phyloP scores from a whole-genome alignment of 2,888 invertebrate genomes.

The Phortica magna region DNA sequence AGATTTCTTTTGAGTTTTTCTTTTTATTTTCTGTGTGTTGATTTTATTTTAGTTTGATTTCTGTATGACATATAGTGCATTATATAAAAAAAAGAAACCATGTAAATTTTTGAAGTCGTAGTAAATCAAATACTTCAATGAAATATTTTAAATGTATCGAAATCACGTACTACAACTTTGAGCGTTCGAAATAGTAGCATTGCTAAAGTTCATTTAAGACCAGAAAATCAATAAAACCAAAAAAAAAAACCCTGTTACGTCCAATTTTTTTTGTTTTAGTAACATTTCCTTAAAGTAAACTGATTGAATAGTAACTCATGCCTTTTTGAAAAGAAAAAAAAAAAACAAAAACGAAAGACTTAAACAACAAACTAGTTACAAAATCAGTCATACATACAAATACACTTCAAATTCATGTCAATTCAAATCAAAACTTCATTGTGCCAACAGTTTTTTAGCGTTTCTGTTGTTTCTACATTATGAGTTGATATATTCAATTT shows the following conservation, averaged over 20 bases:
- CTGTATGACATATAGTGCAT: background rate
- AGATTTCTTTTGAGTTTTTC: background rate
- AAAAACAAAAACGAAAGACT: background rate
- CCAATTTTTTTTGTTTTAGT: conserved; percentile 4
- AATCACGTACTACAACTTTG: background rate
- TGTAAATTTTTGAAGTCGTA: conserved; percentile 1
- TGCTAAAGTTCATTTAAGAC: background rate
- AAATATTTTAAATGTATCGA: background rate
- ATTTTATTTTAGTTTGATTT: background rate
- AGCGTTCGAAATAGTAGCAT: conserved; percentile 16
- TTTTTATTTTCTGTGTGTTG: background rate
- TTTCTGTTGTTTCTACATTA: conserved; percentile 35
- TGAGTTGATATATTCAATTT: conserved; percentile 36
- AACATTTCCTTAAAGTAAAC: conserved; percentile 21
- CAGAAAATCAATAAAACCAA: background rate
- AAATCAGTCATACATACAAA: conserved; percentile 32
- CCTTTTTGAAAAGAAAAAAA: background rate
- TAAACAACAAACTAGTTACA: conserved; percentile 11
- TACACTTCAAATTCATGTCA: conserved; percentile 31
- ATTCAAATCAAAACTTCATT: conserved; percentile 47
- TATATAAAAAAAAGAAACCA: background rate
- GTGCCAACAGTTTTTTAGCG: conserved; percentile 64
- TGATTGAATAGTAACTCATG: conserved; percentile 2
- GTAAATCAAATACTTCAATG: conserved; percentile 14
- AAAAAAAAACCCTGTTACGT: background rate